These are phyloP conservation scores for Conomelus anceps DNA, from an alignment of 2,888 invertebrate species.

Conservation along the genomic window DNA sequence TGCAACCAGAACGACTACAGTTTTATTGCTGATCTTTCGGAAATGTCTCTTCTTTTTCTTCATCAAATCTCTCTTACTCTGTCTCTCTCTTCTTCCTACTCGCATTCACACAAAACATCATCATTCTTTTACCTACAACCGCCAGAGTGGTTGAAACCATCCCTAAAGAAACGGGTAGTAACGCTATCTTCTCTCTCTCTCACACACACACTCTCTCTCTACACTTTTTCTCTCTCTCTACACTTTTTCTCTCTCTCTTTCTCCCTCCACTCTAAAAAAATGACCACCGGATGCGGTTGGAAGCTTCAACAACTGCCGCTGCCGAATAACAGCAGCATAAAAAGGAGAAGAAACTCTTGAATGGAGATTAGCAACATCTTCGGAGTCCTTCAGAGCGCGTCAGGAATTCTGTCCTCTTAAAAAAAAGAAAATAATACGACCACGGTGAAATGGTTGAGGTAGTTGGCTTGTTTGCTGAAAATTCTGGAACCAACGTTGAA, in stretches of 20 bases:
- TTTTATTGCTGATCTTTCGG: not conserved
- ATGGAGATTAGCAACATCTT: not conserved
- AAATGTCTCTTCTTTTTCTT: not conserved
- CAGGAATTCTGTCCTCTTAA: not conserved
- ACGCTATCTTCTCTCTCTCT: not conserved
- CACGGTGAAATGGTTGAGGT: not conserved
- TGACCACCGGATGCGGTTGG: not conserved
- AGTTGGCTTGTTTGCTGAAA: too few relatives aligned
- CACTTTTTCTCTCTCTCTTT: not conserved
- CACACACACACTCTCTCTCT: not conserved
- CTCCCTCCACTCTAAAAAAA: not conserved
- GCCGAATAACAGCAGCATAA: not conserved
- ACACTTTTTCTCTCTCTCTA: too few relatives aligned
- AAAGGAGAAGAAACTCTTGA: not conserved
- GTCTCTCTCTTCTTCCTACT: not conserved
- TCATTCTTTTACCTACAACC: not conserved
- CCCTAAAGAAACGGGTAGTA: not conserved
- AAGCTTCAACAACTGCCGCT: not conserved
- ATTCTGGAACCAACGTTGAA: too few relatives aligned
- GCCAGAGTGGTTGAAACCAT: not conserved
- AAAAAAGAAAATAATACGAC: not conserved
- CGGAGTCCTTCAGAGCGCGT: not conserved
- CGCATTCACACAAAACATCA: not conserved
- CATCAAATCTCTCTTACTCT: not conserved
- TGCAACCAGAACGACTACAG: not conserved